Evolutionary conservation across 2,888 invertebrate genomes (phyloP), one percentile per base, ranked within the genome.

Genomic region (Elgonia sp.): DNA sequence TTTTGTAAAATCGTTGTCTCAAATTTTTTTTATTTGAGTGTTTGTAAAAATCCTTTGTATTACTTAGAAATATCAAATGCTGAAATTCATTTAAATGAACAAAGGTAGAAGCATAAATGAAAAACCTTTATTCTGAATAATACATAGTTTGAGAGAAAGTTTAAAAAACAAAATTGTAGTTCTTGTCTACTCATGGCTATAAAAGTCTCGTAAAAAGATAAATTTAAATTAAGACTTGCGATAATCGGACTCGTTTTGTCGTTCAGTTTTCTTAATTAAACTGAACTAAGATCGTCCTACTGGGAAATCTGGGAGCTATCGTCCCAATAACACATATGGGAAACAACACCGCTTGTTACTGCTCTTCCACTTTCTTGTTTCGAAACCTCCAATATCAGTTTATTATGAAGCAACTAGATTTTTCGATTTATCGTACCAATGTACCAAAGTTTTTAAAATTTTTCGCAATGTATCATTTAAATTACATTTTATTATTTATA

Each of bases 271-370:
- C 79, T 84, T 79, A 79, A 79, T 85, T 79, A 73, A 85, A 79
- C 53, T 21, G 8, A 72, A 60, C 73, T 70, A 79, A 79, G 84
- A 85, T 80, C 57, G 79, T 39, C 18, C 79, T 57, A 75, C 79
- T 85, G 84, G 84, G 84, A 85, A 85, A 85, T 85, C 84, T 70
- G 46, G 50, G 39, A 73, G 67, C 65, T 60, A 73, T 73, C 60
- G 73, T 12, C 18, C 14, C 70, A 73, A 80, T 73, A 85, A 85
- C 73, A 80, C 84, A 73, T 79, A 73, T 73, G 84, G 84, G 84
- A 60, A 79, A 72, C 73, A 73, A 46, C 77, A 29, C 21, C 55
- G 63, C 57, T 53, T 63, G 73, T 79, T 79, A 79, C 72, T 70
- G 79, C 67, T 73, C 37, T 50, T 72, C 16, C 72, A 42, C 42